These are phyloP conservation scores for Oryzias javanicus DNA, from an alignment of 2,113 vertebrate genomes.

Conservation along the genomic window DNA sequence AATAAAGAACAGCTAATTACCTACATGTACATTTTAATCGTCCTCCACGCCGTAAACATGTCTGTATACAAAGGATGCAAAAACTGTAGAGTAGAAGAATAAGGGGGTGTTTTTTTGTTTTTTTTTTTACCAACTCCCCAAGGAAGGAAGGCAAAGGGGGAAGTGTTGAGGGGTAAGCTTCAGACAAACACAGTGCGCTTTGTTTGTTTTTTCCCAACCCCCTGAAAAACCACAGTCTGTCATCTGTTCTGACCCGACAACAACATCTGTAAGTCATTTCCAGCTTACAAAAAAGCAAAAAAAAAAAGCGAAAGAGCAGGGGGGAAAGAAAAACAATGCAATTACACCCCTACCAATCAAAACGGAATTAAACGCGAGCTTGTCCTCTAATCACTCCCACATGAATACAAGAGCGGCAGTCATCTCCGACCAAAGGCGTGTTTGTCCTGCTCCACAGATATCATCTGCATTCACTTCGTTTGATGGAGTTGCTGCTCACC, in stretches of 20 bases:
- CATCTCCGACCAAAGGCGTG: conserved; percentile 47
- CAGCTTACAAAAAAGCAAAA: conserved; percentile 44
- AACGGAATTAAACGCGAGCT: conserved; percentile 74
- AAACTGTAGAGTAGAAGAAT: conserved; percentile 35
- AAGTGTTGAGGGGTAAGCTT: conserved; percentile 65
- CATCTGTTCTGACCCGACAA: conserved; percentile 65
- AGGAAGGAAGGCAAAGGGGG: conserved; percentile 56
- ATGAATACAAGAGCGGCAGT: conserved; percentile 58
- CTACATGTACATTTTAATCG: conserved; percentile 57
- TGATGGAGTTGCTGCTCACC: conserved; percentile 19
- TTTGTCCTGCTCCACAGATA: conserved; percentile 53
- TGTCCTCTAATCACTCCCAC: conserved; percentile 74
- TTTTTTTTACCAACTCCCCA: conserved; percentile 56
- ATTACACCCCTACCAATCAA: conserved; percentile 76
- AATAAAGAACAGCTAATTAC: conserved; percentile 62
- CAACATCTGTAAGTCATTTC: conserved; percentile 78
- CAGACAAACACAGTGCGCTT: conserved; percentile 73
- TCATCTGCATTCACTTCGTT: conserved; percentile 46
- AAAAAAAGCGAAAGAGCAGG: background rate
- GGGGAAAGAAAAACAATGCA: conserved; percentile 52
- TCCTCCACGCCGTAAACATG: conserved; percentile 58
- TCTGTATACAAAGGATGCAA: conserved; percentile 45
- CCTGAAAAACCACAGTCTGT: conserved; percentile 64
- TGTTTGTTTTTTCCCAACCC: conserved; percentile 71
- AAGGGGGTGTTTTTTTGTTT: conserved; percentile 1